Conservation (phyloP, 2,113 vertebrate species). For the Lophius piscatorius region DNA sequence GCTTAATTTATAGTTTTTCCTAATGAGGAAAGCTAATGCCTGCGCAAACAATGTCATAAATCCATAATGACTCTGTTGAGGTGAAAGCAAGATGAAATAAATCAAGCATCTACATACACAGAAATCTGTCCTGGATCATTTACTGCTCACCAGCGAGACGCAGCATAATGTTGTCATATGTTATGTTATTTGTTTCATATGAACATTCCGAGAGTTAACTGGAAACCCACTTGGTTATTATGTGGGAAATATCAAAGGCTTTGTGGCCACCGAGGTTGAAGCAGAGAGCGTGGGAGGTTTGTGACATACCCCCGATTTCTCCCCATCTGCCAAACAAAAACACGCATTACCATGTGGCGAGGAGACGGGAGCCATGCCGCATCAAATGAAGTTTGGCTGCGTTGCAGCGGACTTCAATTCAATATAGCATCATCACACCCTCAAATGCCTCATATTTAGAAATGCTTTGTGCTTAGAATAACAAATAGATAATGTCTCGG, state of each 20-base stretch:
- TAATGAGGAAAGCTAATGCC: conserved; percentile 11
- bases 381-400: conserved; percentile 11
- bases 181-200: conserved; percentile 68
- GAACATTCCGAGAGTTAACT: conserved; percentile 69
- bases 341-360: conserved; percentile 15
- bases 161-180: conserved; percentile 42
- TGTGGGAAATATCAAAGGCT: conserved; percentile 72
- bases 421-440: conserved; percentile 15
- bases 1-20: conserved; percentile 12
- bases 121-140: conserved; percentile 51
- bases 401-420: conserved; percentile 12
- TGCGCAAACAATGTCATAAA: conserved; percentile 16
- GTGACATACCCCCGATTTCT: conserved; percentile 49
- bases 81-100: conserved; percentile 51
- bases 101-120: conserved; percentile 44
- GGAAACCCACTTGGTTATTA: conserved; percentile 67
- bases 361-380: not conserved
- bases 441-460: conserved; percentile 11
- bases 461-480: not conserved
- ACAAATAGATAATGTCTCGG: not conserved
- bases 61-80: not conserved
- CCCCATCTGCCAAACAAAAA: conserved; percentile 54
- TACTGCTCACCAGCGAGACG: conserved; percentile 25
- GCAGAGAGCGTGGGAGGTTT: conserved; percentile 70
- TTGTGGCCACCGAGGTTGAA: conserved; percentile 60